Conservation (phyloP, 2,888 invertebrate genomes). For the Griposia aprilina region DNA sequence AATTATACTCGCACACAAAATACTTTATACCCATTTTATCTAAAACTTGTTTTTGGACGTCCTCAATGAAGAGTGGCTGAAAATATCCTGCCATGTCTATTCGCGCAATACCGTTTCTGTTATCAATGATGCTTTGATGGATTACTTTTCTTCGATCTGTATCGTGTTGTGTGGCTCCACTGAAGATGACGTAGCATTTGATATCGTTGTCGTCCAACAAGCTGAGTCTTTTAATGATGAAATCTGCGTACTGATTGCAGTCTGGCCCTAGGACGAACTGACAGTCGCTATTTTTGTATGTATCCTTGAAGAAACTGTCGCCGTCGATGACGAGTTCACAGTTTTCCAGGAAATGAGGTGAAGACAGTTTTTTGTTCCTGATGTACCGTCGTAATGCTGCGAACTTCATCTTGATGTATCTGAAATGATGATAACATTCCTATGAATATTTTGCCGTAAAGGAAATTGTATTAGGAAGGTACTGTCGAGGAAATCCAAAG, state of each 20-base stretch:
- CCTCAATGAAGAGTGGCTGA: conserved; percentile 57
- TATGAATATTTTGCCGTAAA: conserved; percentile 15
- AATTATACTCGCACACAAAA: conserved; percentile 67
- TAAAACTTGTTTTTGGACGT: conserved; percentile 66
- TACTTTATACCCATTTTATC: conserved; percentile 68
- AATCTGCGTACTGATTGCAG: conserved; percentile 57
- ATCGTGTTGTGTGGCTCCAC: conserved; percentile 43
- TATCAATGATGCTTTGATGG: conserved; percentile 46
- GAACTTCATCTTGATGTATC: conserved; percentile 49
- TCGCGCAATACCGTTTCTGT: neutral
- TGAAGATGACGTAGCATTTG: conserved; percentile 60
- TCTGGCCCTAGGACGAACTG: conserved; percentile 65
- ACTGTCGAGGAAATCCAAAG: neutral
- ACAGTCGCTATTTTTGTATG: conserved; percentile 67
- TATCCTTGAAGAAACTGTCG: conserved; percentile 54
- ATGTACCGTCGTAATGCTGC: conserved; percentile 52
- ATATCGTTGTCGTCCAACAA: conserved; percentile 34
- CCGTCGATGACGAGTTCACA: conserved; percentile 61
- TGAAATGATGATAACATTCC: conserved; percentile 31
- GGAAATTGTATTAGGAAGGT: neutral
- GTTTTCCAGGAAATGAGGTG: conserved; percentile 29
- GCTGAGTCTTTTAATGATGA: conserved; percentile 38
- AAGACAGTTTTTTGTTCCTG: conserved; percentile 7
- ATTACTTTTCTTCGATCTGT: conserved; percentile 20
- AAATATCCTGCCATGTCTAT: conserved; percentile 21